Evolutionary conservation across 2,888 invertebrate species (phyloP).

Genomic region (Ophion costatus): DNA sequence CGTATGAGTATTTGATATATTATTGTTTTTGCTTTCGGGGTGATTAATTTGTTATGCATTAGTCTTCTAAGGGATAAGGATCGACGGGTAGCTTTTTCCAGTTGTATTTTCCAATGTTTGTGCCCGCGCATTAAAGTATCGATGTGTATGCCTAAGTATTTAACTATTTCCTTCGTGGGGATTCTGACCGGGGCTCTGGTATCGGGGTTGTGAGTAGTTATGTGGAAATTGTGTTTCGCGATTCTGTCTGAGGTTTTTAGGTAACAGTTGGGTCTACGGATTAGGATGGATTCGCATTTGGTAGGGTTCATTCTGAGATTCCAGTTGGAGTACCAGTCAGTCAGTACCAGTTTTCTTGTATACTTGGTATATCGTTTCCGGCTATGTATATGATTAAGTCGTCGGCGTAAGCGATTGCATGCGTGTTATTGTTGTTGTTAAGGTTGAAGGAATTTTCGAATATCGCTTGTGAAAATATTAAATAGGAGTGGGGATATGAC

Average conservation of each 20-base stretch:
- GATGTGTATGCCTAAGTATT: slow-evolving; percentile 60
- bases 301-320: slow-evolving; percentile 28
- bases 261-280: slow-evolving; percentile 35
- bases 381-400: slow-evolving; percentile 5
- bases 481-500: no score
- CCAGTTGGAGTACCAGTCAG: slow-evolving; percentile 51
- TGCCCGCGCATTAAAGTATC: slow-evolving; percentile 49
- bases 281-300: slow-evolving; percentile 44
- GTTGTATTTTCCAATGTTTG: slow-evolving; percentile 44
- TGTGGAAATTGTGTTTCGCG: slow-evolving; percentile 14
- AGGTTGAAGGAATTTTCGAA: no score
- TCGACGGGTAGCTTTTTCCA: slow-evolving; percentile 55
- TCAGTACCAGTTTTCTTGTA: slow-evolving; percentile 17
- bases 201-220: slow-evolving; percentile 12
- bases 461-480: no score
- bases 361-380: background rate
- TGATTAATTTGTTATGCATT: slow-evolving; percentile 54
- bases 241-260: background rate
- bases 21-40: slow-evolving; percentile 50
- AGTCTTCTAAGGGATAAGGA: slow-evolving; percentile 29
- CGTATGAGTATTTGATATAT: slow-evolving; percentile 50
- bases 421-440: background rate
- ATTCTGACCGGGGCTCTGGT: slow-evolving; percentile 2
- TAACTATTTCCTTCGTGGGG: slow-evolving; percentile 50
- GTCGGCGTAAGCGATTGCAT: slow-evolving; percentile 8